A percentile compares a stretch with the other conserved stretches of the same genome.
Conservation (phyloP, 2,888 invertebrate genomes). For the Lysandra bellargus region DNA sequence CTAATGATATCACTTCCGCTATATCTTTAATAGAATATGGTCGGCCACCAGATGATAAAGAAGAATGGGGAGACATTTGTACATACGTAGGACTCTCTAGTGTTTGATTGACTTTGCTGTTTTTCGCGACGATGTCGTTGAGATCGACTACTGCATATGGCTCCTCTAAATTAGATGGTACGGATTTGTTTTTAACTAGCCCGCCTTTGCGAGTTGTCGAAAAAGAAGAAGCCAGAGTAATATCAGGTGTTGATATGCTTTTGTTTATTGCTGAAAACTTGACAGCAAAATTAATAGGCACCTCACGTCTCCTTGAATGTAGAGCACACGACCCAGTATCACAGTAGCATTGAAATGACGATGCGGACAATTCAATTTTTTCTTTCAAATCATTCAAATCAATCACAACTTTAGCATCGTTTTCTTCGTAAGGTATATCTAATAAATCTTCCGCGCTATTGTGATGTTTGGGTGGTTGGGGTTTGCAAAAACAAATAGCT, state of each 20-base stretch:
- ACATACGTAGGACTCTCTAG: slow-evolving; percentile 52
- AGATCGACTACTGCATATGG: slow-evolving; percentile 64
- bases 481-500: slow-evolving; percentile 75
- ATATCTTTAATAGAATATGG: slow-evolving; percentile 73
- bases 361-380: slow-evolving; percentile 55
- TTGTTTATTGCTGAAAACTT: slow-evolving; percentile 72
- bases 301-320: slow-evolving; percentile 60
- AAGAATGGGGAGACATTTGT: slow-evolving; percentile 61
- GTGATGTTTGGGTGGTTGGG: slow-evolving; percentile 64
- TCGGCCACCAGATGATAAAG: slow-evolving; percentile 54
- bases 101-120: slow-evolving; percentile 40
- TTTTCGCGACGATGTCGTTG: slow-evolving; percentile 56
- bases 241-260: slow-evolving; percentile 74
- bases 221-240: slow-evolving; percentile 61
- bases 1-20: slow-evolving; percentile 67
- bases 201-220: slow-evolving; percentile 52
- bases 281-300: slow-evolving; percentile 57
- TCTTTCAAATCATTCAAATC: slow-evolving; percentile 57
- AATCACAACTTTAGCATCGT: slow-evolving; percentile 57
- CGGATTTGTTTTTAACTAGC: slow-evolving; percentile 63
- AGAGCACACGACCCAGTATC: slow-evolving; percentile 63
- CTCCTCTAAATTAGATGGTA: slow-evolving; percentile 65
- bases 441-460: slow-evolving; percentile 72
- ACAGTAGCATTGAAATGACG: slow-evolving; percentile 74
- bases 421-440: slow-evolving; percentile 51